phyloP scores from a whole-genome alignment of 2,888 invertebrate genomes.

The Meteorus cinctellus region DNA sequence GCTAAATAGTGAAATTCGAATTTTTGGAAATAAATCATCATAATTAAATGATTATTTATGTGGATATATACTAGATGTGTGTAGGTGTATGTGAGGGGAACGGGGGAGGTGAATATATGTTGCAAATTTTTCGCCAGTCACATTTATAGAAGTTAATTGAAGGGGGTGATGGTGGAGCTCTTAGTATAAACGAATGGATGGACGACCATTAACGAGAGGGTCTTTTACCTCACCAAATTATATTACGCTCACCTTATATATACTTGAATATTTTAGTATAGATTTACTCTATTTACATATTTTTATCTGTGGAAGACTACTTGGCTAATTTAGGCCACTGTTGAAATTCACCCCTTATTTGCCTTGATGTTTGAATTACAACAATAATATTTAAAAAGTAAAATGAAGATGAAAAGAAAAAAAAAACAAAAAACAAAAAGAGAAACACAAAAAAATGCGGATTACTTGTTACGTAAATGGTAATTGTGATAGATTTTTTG shows the following conservation, averaged over 20 bases:
- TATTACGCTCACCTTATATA: constrained; percentile 72
- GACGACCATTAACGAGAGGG: constrained; percentile 68
- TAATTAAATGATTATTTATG: constrained; percentile 30
- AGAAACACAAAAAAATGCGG: constrained; percentile 59
- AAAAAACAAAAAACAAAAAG: constrained; percentile 57
- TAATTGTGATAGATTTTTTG: constrained; percentile 81
- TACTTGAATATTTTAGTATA: constrained; percentile 74
- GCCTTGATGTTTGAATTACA: constrained; percentile 73
- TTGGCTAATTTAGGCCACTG: constrained; percentile 73
- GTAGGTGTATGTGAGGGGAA: constrained; percentile 44
- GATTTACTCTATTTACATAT: constrained; percentile 74
- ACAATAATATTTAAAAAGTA: constrained; percentile 67
- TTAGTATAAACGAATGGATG: constrained; percentile 51
- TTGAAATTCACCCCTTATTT: constrained; percentile 74
- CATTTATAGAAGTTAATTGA: constrained; percentile 56
- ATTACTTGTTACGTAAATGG: constrained; percentile 73
- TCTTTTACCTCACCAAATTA: constrained; percentile 72
- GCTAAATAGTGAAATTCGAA: constrained; percentile 45
- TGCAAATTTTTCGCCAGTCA: constrained; percentile 63
- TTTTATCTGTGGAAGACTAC: constrained; percentile 74
- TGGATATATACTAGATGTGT: constrained; percentile 16
- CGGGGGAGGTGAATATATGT: constrained; percentile 50
- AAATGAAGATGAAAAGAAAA: constrained; percentile 53
- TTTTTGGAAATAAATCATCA: constrained; percentile 47
- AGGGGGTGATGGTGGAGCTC: constrained; percentile 56